Evolutionary conservation across 2,797 vertebrate species (phyloP).

Genomic region (Aeoliscus strigatus): DNA sequence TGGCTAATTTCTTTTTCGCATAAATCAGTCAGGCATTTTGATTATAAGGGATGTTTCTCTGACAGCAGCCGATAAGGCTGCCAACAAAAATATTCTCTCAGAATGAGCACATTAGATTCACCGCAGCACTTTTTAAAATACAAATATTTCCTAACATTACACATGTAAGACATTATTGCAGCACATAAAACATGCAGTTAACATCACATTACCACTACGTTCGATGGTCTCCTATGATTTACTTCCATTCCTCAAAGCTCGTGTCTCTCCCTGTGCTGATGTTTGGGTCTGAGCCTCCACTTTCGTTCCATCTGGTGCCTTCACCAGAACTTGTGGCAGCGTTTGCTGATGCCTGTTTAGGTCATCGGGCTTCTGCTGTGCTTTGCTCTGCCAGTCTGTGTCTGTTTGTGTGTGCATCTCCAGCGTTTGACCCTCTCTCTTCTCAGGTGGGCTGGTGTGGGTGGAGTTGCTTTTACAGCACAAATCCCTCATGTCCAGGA

Average conservation of each 20-base stretch:
- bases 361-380: conserved; percentile 16
- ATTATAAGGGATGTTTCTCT: no score
- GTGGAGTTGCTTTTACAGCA: conserved; percentile 63
- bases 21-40: no score
- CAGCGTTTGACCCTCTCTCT: conserved; percentile 21
- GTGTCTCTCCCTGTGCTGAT: conserved; percentile 14
- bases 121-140: no score
- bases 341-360: conserved; percentile 20
- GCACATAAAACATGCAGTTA: conserved; percentile 1
- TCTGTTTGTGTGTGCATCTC: conserved; percentile 48
- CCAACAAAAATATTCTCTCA: no score
- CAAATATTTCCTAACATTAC: no score
- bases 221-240: conserved; percentile 22
- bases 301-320: conserved; percentile 32
- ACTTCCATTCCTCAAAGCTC: conserved; percentile 20
- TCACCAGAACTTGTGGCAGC: conserved; percentile 40
- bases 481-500: conserved; percentile 82
- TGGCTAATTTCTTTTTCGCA: no score
- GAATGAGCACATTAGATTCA: no score
- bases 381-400: conserved; percentile 40
- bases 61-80: no score
- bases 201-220: conserved; percentile 5
- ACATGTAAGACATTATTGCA: no score
- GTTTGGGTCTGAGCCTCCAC: conserved; percentile 44
- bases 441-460: neutral